Conservation (phyloP, 2,888 invertebrate genomes). For the Notodromas monacha region DNA sequence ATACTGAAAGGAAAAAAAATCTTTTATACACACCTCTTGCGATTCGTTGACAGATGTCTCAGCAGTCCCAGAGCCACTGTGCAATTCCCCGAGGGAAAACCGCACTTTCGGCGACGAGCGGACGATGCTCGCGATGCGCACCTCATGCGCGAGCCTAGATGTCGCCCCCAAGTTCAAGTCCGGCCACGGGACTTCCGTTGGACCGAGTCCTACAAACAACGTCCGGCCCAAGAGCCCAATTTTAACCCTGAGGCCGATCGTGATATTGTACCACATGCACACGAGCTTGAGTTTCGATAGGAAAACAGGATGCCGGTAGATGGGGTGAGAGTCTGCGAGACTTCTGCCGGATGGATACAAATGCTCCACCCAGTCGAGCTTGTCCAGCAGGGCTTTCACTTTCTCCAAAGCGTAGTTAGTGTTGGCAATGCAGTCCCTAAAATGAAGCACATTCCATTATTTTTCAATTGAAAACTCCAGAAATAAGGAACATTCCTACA, state of each 20-base stretch:
- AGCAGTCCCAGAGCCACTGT: no score
- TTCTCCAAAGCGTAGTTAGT: conserved; percentile 39
- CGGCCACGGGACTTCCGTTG: conserved; percentile 14
- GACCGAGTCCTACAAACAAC: conserved; percentile 13
- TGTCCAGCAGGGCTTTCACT: conserved; percentile 32
- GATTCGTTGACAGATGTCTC: no score
- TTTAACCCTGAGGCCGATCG: conserved; percentile 45
- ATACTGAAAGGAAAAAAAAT: no score
- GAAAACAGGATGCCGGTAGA: no score
- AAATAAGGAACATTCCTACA: no score
- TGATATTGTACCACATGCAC: conserved; percentile 71
- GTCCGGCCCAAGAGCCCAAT: conserved; percentile 25
- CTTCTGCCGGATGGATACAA: conserved; percentile 52
- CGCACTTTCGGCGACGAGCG: no score
- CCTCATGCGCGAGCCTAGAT: conserved; percentile 5
- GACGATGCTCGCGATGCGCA: no score
- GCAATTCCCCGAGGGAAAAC: no score
- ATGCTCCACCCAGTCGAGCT: conserved; percentile 38
- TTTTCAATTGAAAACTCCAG: no score
- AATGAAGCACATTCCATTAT: no score
- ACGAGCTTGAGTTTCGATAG: no score
- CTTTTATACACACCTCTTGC: no score
- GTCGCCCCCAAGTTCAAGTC: conserved; percentile 12
- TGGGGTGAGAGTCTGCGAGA: conserved; percentile 23
- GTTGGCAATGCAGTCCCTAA: conserved; percentile 35